These are phyloP conservation scores for Diloba caeruleocephala DNA, from an alignment of 2,888 invertebrate genomes.

Conservation along the genomic window DNA sequence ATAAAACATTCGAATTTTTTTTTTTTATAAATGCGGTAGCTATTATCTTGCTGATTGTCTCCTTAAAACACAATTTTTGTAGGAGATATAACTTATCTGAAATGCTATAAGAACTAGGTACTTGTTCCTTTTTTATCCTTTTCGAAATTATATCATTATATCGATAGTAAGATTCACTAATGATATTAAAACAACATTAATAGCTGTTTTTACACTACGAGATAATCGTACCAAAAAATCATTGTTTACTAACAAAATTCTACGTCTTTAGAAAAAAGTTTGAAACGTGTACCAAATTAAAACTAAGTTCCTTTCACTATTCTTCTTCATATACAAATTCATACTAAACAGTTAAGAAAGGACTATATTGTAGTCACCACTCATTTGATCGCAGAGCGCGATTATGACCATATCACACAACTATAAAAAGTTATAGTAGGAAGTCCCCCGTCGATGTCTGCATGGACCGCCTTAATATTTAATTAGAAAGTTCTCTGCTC, in stretches of 20 bases:
- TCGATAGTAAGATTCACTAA: no score
- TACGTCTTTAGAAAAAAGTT: neutral
- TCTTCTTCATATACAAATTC: conserved; percentile 2
- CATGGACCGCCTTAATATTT: conserved; percentile 76
- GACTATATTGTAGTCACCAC: conserved; percentile 37
- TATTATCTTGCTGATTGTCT: no score
- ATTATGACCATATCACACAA: conserved; percentile 51
- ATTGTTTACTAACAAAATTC: neutral
- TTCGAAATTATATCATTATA: conserved; percentile 23
- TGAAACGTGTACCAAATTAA: neutral
- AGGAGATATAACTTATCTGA: conserved; percentile 16
- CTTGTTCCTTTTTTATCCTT: conserved; percentile 32
- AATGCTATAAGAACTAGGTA: conserved; percentile 26
- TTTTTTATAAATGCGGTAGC: no score
- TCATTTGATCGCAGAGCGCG: conserved; percentile 48
- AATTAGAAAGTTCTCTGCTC: conserved; percentile 77
- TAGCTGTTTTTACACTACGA: neutral
- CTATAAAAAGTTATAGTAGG: conserved; percentile 57
- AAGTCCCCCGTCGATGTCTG: conserved; percentile 61
- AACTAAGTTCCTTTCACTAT: neutral
- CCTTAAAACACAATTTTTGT: no score
- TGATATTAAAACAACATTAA: no score
- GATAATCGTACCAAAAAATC: neutral
- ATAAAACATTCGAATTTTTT: no score
- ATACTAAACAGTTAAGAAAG: conserved; percentile 27